Evolutionary conservation across 92 coral and sea anemone species (phyloP).

Genomic region (Meandrina meandrites): DNA sequence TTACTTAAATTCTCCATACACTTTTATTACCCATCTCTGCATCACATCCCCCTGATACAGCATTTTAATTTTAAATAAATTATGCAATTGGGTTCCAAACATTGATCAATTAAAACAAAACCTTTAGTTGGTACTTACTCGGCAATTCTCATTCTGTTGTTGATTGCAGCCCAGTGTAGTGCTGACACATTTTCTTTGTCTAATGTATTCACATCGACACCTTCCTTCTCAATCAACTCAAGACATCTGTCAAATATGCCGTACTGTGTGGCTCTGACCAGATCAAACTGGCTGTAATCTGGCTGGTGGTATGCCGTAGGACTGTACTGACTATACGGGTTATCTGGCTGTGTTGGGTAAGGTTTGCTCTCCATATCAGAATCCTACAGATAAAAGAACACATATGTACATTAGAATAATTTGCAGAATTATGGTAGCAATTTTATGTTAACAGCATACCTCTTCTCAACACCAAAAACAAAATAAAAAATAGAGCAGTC

Average conservation of each 20-base stretch:
- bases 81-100: no score
- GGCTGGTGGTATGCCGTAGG: conserved; percentile 58
- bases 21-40: no score
- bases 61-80: no score
- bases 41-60: no score
- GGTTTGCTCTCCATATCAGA: conserved; percentile 30
- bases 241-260: conserved; percentile 77
- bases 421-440: no score
- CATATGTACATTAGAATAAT: neutral
- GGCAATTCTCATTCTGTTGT: conserved; percentile 86
- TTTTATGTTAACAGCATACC: no score
- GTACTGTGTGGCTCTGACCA: conserved; percentile 90
- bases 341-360: conserved; percentile 75
- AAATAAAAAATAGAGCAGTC: no score
- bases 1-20: no score
- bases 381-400: neutral
- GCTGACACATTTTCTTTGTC: conserved; percentile 94
- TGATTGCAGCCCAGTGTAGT: conserved; percentile 96
- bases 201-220: conserved; percentile 64
- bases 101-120: neutral
- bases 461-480: no score
- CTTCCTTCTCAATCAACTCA: conserved; percentile 85
- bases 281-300: conserved; percentile 85
- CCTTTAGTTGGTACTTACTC: conserved; percentile 69
- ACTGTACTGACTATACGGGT: conserved; percentile 57